Evolutionary conservation across 2,797 vertebrate genomes (phyloP).

Genomic region (Vespertilio murinus): DNA sequence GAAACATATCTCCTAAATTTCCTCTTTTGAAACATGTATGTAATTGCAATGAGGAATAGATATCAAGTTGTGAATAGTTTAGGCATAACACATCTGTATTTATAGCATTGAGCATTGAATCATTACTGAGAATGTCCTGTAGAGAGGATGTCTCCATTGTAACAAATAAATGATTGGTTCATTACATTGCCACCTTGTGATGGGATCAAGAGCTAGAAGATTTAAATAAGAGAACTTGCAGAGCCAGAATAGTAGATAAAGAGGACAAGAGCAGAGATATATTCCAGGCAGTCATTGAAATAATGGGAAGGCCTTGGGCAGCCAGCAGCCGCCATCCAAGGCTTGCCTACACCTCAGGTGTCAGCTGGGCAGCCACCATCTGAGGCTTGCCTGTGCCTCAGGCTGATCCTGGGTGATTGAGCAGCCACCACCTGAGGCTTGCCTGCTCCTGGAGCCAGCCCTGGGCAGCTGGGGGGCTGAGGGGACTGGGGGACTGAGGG

Average conservation of each 20-base stretch:
- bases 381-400: too few relatives aligned
- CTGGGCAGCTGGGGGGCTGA: too few relatives aligned
- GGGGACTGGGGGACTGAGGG: too few relatives aligned
- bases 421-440: too few relatives aligned
- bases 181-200: not conserved
- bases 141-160: not conserved
- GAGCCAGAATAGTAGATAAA: not conserved
- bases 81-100: constrained; percentile 5
- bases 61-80: not conserved
- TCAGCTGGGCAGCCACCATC: too few relatives aligned
- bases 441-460: too few relatives aligned
- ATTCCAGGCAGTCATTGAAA: not conserved
- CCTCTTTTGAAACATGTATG: constrained; percentile 7
- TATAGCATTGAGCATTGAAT: not conserved
- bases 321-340: too few relatives aligned
- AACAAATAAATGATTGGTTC: not conserved
- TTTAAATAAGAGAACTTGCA: not conserved
- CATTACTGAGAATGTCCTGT: not conserved
- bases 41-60: not conserved
- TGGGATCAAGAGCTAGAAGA: not conserved
- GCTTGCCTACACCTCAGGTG: too few relatives aligned
- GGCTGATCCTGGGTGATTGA: too few relatives aligned
- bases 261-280: not conserved
- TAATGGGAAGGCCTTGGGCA: too few relatives aligned
- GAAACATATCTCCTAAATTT: constrained; percentile 2